Evolutionary conservation across 2,113 vertebrate species (phyloP).

Genomic region (Trachemys scripta): DNA sequence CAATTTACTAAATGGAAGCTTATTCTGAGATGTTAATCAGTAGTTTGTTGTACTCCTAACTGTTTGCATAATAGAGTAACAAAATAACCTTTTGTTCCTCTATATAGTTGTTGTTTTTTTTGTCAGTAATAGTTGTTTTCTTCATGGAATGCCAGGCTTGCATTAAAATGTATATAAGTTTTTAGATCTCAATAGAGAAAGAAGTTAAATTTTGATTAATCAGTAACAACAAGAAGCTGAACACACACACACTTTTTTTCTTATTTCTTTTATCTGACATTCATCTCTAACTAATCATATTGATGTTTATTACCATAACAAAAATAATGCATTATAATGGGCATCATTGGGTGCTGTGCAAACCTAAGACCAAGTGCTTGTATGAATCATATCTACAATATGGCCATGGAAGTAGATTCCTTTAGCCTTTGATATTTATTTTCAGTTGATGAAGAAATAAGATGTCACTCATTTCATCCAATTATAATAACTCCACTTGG

Average conservation of each 20-base stretch:
- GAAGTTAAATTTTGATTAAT: background rate
- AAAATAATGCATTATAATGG: background rate
- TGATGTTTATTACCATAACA: background rate
- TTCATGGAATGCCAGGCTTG: background rate
- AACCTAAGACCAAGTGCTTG: background rate
- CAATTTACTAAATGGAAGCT: background rate
- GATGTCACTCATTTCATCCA: background rate
- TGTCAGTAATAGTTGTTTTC: background rate
- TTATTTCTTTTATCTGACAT: background rate
- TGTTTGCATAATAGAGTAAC: background rate
- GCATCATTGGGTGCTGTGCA: background rate
- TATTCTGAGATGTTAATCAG: background rate
- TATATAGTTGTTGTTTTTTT: background rate
- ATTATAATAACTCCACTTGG: too few species aligned
- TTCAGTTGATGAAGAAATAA: background rate
- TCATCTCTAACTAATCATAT: background rate
- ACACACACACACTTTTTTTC: background rate
- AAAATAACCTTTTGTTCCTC: background rate
- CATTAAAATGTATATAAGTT: background rate
- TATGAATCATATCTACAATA: background rate
- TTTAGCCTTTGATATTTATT: conserved; percentile 16
- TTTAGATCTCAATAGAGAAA: background rate
- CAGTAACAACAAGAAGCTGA: background rate
- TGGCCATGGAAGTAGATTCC: background rate
- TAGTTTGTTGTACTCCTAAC: background rate